phyloP scores from a whole-genome alignment of 1,140 invertebrate genomes.

The Nasonia vitripennis region DNA sequence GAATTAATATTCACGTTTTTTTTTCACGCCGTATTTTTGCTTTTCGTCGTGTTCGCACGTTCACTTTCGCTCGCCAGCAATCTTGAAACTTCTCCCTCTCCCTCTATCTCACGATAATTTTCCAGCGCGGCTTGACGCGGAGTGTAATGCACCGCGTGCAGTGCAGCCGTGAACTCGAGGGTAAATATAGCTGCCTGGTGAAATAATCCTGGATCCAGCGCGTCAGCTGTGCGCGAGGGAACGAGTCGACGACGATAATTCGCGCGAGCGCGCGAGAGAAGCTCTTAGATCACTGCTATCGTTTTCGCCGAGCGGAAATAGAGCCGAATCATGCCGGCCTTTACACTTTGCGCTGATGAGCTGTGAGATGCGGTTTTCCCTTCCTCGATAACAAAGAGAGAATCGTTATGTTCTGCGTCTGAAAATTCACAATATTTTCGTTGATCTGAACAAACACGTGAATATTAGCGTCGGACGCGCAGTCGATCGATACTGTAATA shows the following conservation, averaged over 20 bases:
- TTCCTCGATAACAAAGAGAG: not conserved
- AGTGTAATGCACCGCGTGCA: not conserved
- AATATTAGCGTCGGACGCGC: too few relatives aligned
- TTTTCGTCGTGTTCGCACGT: not conserved
- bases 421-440: too few relatives aligned
- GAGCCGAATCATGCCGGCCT: not conserved
- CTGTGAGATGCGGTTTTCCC: not conserved
- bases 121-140: not conserved
- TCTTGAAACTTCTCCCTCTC: not conserved
- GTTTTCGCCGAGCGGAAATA: slow-evolving; percentile 7
- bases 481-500: too few relatives aligned
- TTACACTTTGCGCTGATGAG: not conserved
- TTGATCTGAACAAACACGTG: too few relatives aligned
- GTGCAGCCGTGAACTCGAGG: slow-evolving; percentile 14
- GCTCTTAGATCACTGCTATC: slow-evolving; percentile 24
- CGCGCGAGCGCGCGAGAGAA: not conserved
- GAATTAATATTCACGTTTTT: too few relatives aligned
- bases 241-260: slow-evolving; percentile 17
- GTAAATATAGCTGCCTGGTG: slow-evolving; percentile 27
- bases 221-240: slow-evolving; percentile 19
- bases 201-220: slow-evolving; percentile 20
- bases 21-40: not conserved
- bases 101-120: not conserved
- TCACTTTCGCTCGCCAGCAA: not conserved
- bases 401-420: not conserved